Conservation (phyloP, 1,140 invertebrate genomes). For the Penaeus chinensis region DNA sequence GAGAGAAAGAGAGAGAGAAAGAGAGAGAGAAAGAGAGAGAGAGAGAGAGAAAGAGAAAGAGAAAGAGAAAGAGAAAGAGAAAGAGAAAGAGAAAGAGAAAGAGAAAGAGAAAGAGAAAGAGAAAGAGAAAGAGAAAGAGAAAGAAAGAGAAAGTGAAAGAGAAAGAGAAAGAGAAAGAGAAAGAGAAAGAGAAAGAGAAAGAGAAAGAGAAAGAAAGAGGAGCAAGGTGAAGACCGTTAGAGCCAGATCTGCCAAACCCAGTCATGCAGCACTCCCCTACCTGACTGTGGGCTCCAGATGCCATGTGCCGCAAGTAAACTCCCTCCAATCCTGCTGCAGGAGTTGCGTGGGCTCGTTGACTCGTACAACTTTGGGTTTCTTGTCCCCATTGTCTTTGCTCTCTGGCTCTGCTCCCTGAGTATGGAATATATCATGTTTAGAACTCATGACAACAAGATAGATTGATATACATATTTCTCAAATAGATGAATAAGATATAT, state of each 20-base stretch:
- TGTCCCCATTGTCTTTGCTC: constrained; percentile 38
- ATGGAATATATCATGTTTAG: not conserved
- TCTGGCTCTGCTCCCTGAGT: constrained; percentile 33
- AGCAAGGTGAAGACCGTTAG: not conserved
- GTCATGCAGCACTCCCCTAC: constrained; percentile 63
- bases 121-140: no score
- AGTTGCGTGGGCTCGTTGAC: constrained; percentile 68
- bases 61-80: no score
- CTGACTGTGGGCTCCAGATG: constrained; percentile 96
- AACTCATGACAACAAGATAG: not conserved
- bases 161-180: not conserved
- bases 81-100: no score
- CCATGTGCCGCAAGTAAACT: constrained; percentile 96
- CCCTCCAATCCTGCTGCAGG: constrained; percentile 86
- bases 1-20: constrained; percentile 2
- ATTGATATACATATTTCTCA: not conserved
- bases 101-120: no score
- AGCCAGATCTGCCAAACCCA: not conserved
- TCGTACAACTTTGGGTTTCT: constrained; percentile 61
- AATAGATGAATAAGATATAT: not conserved
- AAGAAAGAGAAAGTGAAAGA: no score
- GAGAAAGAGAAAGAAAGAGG: not conserved
- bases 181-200: not conserved
- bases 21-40: not conserved
- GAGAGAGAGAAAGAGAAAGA: not conserved